Evolutionary conservation across 2,113 vertebrate species (phyloP), one percentile per base, ranked within the genome.

Genomic region (Cheirogaleus medius): DNA sequence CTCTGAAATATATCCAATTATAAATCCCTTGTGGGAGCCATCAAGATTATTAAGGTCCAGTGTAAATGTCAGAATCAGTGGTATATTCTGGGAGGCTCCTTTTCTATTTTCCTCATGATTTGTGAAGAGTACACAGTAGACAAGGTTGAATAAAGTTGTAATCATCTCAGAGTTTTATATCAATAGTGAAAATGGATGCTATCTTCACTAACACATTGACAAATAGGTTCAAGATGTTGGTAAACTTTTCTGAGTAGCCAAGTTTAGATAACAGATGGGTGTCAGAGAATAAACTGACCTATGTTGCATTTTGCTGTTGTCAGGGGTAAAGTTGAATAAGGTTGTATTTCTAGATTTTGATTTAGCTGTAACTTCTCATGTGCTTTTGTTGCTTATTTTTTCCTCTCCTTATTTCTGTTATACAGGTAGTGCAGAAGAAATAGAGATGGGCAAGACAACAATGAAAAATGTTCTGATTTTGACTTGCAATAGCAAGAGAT

Each of bases 171-270:
- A 76, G n/a, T 85, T 96, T 95, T 82, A 66, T 74, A 47, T 34
- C 20, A 25, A 88, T 77, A 82, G 6, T 68, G 32, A 90, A 81
- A 94, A 93, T 71, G 77, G 56, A 49, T 88, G 18, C 58, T 83
- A n/a, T 81, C 27, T 76, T 91, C 21, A 47, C 32, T n/a, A 84
- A 91, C 34, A 91, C 44, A 74, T 52, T 86, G 74, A 87, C 29
- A 88, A 34, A 58, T 82, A 68, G 44, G 14, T 81, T 97, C 23
- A 90, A 76, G 47, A 17, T 95, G 12, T 34, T 94, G 86, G 21
- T 89, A 91, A 78, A 60, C 39, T 82, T 94, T 94, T 88, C 47
- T 49, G 10, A 91, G 66, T 93, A 87, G 21, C 47, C 37, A 66
- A 73, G 39, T 92, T 95, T 91, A 71, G 58, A 54, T 84, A 77